phyloP scores from a whole-genome alignment of 1,140 invertebrate species.

The Microplitis mediator region DNA sequence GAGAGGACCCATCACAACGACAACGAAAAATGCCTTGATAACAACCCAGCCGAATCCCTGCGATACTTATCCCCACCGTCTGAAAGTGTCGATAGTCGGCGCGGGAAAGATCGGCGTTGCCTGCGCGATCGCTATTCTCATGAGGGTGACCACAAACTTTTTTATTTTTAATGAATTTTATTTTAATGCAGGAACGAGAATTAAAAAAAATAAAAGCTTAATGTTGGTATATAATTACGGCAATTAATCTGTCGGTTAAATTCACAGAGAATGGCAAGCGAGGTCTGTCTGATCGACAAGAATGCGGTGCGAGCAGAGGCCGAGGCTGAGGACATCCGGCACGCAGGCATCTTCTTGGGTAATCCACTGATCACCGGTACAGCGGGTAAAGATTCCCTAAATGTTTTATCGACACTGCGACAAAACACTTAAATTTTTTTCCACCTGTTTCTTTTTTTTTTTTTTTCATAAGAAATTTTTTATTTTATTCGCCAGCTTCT shows the following conservation, averaged over 20 bases:
- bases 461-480: neutral
- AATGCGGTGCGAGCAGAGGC: slow-evolving; percentile 44
- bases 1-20: slow-evolving; percentile 34
- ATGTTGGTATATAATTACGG: slow-evolving; percentile 3
- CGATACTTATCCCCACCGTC: slow-evolving; percentile 44
- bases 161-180: neutral
- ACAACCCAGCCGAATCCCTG: slow-evolving; percentile 43
- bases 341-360: slow-evolving; percentile 49
- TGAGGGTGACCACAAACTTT: slow-evolving; percentile 39
- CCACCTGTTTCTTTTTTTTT: slow-evolving; percentile 23
- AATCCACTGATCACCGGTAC: slow-evolving; percentile 48
- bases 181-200: neutral
- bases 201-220: neutral
- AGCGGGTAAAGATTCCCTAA: slow-evolving; percentile 40
- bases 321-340: slow-evolving; percentile 51
- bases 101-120: slow-evolving; percentile 49
- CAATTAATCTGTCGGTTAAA: slow-evolving; percentile 29
- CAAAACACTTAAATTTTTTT: neutral
- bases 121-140: slow-evolving; percentile 49
- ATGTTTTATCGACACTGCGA: slow-evolving; percentile 6
- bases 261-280: slow-evolving; percentile 46
- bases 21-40: slow-evolving; percentile 53
- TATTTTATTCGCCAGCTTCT: neutral
- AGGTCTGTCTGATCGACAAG: slow-evolving; percentile 52
- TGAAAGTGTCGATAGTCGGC: slow-evolving; percentile 52